A percentile compares a stretch with the other conserved stretches of the same genome.
These are phyloP conservation scores for Netelia melanura DNA, from an alignment of 2,888 invertebrate species.

Conservation along the genomic window DNA sequence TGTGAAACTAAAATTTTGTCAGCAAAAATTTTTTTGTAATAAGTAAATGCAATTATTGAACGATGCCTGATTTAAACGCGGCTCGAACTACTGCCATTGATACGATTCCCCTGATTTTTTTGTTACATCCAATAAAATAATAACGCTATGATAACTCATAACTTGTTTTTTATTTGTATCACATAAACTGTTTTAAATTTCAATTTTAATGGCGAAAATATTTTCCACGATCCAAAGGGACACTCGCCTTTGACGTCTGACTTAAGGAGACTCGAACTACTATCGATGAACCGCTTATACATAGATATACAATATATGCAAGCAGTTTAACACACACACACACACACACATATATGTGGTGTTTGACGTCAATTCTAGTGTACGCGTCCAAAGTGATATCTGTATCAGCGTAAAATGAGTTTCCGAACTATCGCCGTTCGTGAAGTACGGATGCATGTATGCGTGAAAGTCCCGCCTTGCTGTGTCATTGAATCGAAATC, in stretches of 20 bases:
- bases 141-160: too few species aligned
- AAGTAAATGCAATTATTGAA: too few species aligned
- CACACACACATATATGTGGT: not conserved
- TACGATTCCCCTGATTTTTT: too few species aligned
- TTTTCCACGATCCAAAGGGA: not conserved
- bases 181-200: not conserved
- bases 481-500: slow-evolving; percentile 53
- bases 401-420: slow-evolving; percentile 67
- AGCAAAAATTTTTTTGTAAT: too few species aligned
- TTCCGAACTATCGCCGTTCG: slow-evolving; percentile 62
- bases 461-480: slow-evolving; percentile 35
- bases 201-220: not conserved
- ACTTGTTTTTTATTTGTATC: not conserved
- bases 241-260: slow-evolving; percentile 10
- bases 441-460: slow-evolving; percentile 49
- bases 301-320: not conserved
- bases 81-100: too few species aligned
- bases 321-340: not conserved
- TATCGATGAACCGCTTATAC: not conserved
- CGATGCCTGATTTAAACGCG: too few species aligned
- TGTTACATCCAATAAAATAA: too few species aligned
- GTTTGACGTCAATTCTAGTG: slow-evolving; percentile 46
- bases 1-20: too few species aligned
- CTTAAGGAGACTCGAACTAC: slow-evolving; percentile 48
- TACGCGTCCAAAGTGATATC: slow-evolving; percentile 39